phyloP scores from a whole-genome alignment of 1,140 invertebrate species.

The Drosophila triauraria region DNA sequence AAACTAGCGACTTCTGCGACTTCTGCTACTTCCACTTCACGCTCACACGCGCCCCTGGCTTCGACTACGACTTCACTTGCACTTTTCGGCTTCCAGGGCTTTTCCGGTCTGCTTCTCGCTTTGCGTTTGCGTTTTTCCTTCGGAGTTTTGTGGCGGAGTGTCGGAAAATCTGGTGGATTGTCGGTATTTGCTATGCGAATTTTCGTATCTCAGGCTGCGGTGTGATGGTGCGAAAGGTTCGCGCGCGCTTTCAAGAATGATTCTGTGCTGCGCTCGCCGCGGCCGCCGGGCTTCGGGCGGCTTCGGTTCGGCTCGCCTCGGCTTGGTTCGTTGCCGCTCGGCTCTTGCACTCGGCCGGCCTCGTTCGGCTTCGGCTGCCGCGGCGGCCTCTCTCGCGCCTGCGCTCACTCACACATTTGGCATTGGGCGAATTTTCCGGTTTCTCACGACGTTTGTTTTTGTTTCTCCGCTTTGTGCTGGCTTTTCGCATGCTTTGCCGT shows the following conservation, averaged over 20 bases:
- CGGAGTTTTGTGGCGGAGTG: background rate
- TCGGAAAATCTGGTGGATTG: slow-evolving; percentile 25
- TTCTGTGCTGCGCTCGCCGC: slow-evolving; percentile 67
- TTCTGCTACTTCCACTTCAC: slow-evolving; percentile 11
- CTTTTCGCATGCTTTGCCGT: slow-evolving; percentile 74
- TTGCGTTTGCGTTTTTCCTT: background rate
- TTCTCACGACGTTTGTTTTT: slow-evolving; percentile 73
- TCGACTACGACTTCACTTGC: slow-evolving; percentile 38
- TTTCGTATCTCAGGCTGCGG: slow-evolving; percentile 43
- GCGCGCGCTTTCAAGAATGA: slow-evolving; percentile 85
- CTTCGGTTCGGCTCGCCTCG: slow-evolving; percentile 29
- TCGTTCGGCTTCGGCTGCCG: slow-evolving; percentile 43
- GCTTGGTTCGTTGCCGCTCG: slow-evolving; percentile 20
- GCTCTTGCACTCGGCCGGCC: slow-evolving; percentile 45
- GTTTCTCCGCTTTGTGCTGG: slow-evolving; percentile 79
- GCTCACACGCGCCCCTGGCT: slow-evolving; percentile 19
- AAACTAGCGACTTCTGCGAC: background rate
- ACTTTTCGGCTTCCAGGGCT: slow-evolving; percentile 41
- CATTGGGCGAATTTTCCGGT: slow-evolving; percentile 56
- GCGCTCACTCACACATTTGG: slow-evolving; percentile 48
- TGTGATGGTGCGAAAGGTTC: slow-evolving; percentile 76
- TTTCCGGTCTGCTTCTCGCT: slow-evolving; percentile 2
- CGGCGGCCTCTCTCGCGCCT: slow-evolving; percentile 33
- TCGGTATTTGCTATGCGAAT: slow-evolving; percentile 17
- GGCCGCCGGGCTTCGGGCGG: slow-evolving; percentile 55